These are phyloP conservation scores for Tyto alba DNA, from an alignment of 2,113 vertebrate genomes.

Conservation along the genomic window DNA sequence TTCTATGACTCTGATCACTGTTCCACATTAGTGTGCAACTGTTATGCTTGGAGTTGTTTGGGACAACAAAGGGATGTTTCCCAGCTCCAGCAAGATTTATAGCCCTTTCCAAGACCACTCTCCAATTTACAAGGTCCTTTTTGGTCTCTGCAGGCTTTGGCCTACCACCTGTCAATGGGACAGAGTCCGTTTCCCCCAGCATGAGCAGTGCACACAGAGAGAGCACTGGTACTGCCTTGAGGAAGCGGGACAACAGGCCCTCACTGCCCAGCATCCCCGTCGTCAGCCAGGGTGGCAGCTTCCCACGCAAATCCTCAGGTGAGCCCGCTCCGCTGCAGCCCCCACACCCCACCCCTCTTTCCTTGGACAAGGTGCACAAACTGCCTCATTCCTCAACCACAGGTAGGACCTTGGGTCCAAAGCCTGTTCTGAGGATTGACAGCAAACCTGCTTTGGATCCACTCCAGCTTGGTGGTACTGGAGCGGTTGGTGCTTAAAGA, in stretches of 20 bases:
- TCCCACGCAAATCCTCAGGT: conserved; percentile 61
- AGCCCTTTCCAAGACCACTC: not conserved
- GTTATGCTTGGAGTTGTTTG: not conserved
- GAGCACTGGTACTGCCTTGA: not conserved
- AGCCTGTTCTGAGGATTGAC: not conserved
- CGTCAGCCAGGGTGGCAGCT: not conserved
- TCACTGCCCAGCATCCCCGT: conserved; percentile 22
- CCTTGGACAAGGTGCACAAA: not conserved
- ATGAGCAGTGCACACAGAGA: not conserved
- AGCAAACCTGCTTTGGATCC: not conserved
- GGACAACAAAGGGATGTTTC: not conserved
- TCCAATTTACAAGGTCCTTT: not conserved
- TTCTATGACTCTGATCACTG: not conserved
- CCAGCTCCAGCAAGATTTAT: not conserved
- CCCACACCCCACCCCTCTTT: not conserved
- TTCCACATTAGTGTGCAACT: not conserved
- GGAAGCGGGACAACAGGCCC: not conserved
- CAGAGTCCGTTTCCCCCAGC: not conserved
- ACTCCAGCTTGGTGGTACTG: not conserved
- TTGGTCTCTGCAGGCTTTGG: not conserved
- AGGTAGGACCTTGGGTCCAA: not conserved
- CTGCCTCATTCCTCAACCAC: not conserved
- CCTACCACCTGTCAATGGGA: not conserved
- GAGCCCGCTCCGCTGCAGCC: not conserved
- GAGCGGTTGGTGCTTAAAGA: not conserved